Conservation (phyloP, 1,140 invertebrate species). For the Anadara kagoshimensis region DNA sequence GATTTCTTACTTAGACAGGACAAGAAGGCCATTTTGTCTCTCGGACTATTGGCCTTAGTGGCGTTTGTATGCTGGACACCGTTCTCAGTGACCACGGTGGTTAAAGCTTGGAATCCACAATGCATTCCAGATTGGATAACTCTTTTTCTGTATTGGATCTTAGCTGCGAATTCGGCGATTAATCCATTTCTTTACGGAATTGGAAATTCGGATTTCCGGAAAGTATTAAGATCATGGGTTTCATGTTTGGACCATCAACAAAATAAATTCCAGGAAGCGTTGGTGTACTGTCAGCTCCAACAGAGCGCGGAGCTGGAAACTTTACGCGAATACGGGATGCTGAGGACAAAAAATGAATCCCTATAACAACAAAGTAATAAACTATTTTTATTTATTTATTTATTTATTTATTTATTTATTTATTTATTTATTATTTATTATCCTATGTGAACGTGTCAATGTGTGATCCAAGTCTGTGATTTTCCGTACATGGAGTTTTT, state of each 20-base stretch:
- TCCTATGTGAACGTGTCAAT: no score
- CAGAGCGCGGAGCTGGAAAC: slow-evolving; percentile 33
- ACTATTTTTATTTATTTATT: no score
- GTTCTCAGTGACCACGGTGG: slow-evolving; percentile 45
- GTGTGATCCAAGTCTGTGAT: no score
- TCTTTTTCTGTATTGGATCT: slow-evolving; percentile 52
- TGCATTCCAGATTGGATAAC: slow-evolving; percentile 44
- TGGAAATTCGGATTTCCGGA: slow-evolving; percentile 61
- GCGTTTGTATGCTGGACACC: slow-evolving; percentile 61
- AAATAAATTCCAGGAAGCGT: slow-evolving; percentile 46
- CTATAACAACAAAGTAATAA: no score
- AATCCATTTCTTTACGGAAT: slow-evolving; percentile 68
- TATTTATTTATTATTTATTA: no score
- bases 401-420: no score
- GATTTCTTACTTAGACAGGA: slow-evolving; percentile 60
- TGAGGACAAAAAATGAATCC: no score
- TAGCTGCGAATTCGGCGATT: slow-evolving; percentile 56
- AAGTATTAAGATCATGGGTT: slow-evolving; percentile 52
- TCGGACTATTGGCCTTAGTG: slow-evolving; percentile 59
- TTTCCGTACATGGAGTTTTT: no score
- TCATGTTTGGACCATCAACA: slow-evolving; percentile 26
- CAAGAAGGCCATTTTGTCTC: slow-evolving; percentile 58
- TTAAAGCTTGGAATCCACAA: slow-evolving; percentile 39
- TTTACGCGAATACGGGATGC: not conserved
- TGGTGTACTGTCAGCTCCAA: slow-evolving; percentile 46